Evolutionary conservation across 2,797 vertebrate species (phyloP).

Genomic region (Rhinoraja longicauda): DNA sequence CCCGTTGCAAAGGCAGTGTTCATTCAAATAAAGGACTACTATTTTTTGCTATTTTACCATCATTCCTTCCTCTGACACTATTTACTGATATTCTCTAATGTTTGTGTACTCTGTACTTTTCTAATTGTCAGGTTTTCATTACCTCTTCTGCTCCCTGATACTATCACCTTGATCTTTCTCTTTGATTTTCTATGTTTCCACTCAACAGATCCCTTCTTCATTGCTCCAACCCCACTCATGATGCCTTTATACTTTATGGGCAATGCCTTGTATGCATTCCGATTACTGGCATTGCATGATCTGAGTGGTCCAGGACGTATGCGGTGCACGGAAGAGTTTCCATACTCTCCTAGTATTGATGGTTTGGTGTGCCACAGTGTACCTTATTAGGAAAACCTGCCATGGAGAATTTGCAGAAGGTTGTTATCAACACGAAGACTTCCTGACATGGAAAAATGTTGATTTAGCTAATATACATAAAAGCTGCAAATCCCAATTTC

Average conservation of each 20-base stretch:
- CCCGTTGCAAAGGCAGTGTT: no score
- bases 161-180: no score
- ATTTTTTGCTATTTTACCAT: no score
- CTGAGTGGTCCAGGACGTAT: background rate
- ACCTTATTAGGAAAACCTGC: background rate
- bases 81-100: no score
- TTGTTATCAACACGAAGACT: background rate
- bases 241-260: background rate
- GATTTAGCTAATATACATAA: conserved; percentile 5
- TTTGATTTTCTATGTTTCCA: no score
- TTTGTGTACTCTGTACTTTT: no score
- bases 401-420: background rate
- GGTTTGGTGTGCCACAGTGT: background rate
- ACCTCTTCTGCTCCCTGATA: no score
- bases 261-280: background rate
- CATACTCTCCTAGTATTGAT: background rate
- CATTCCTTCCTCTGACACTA: no score
- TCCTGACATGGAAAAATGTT: background rate
- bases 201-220: no score
- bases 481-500: conserved; percentile 2
- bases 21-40: no score
- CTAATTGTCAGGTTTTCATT: no score
- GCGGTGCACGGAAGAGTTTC: background rate
- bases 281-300: background rate
- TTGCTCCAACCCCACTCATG: no score